These are phyloP conservation scores for Garra rufa DNA, from an alignment of 2,113 vertebrate species.

Conservation along the genomic window DNA sequence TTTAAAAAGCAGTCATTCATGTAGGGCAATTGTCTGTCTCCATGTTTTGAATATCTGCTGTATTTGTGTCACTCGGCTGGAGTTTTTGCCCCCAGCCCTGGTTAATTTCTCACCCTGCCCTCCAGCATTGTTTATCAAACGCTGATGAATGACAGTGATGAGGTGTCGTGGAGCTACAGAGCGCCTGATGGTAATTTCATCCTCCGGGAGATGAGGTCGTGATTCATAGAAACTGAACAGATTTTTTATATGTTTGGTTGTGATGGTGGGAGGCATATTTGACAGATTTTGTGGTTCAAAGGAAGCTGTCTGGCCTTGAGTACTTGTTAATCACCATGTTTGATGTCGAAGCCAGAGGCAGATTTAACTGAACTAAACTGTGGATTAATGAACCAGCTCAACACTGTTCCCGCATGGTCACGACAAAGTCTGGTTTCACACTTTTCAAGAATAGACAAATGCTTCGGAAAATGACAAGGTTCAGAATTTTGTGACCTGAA, in stretches of 20 bases:
- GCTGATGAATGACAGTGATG: neutral
- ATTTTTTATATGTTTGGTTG: conserved; percentile 2
- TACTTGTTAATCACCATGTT: conserved; percentile 37
- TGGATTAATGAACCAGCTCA: conserved; percentile 28
- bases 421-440: neutral
- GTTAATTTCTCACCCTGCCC: neutral
- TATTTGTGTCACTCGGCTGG: neutral
- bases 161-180: neutral
- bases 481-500: neutral
- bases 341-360: conserved; percentile 42
- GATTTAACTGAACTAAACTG: conserved; percentile 34
- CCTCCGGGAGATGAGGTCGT: neutral
- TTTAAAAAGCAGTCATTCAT: neutral
- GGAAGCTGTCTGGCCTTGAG: conserved; percentile 25
- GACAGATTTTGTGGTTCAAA: conserved; percentile 30
- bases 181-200: neutral
- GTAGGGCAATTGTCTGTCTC: neutral
- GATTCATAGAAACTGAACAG: neutral
- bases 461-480: neutral
- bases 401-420: neutral
- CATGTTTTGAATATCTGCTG: neutral
- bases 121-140: neutral
- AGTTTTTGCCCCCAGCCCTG: neutral
- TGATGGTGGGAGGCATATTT: conserved; percentile 16
- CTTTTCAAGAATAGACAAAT: neutral